These are phyloP conservation scores for Cyprinodon diabolis DNA, from an alignment of 2,797 vertebrate genomes.

Conservation along the genomic window DNA sequence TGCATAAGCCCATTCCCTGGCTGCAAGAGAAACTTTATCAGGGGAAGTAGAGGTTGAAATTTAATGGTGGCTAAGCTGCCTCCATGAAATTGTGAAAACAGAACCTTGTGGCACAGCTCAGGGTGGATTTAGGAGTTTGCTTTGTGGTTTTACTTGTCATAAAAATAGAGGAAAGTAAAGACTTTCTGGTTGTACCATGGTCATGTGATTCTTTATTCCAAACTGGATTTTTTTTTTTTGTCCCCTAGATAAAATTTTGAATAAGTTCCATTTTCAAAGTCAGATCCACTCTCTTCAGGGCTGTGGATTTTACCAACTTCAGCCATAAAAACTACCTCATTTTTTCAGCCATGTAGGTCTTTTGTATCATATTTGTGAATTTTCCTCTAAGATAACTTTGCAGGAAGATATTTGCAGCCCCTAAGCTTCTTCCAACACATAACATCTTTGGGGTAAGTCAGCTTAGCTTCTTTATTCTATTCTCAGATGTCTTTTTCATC, in stretches of 20 bases:
- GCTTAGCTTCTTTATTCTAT: conserved; percentile 29
- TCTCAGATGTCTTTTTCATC: conserved; percentile 49
- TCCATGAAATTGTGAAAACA: conserved; percentile 67
- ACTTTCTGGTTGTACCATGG: conserved; percentile 38
- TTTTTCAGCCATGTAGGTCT: conserved; percentile 11
- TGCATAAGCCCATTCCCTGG: conserved; percentile 52
- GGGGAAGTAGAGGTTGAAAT: conserved; percentile 67
- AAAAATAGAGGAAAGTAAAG: conserved; percentile 55
- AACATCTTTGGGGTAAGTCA: conserved; percentile 56
- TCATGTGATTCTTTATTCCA: conserved; percentile 41
- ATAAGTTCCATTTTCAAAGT: neutral
- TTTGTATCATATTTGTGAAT: conserved; percentile 41
- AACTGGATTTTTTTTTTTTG: neutral
- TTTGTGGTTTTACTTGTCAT: conserved; percentile 45
- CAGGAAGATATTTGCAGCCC: conserved; percentile 26
- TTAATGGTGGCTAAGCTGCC: conserved; percentile 64
- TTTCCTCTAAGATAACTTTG: conserved; percentile 17
- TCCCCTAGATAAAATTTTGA: neutral
- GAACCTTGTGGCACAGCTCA: conserved; percentile 66
- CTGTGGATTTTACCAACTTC: neutral
- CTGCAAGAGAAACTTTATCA: conserved; percentile 61
- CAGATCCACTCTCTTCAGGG: neutral
- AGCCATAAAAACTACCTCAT: neutral
- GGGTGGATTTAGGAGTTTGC: conserved; percentile 56
- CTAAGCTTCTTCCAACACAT: conserved; percentile 54